Conservation (phyloP, 2,797 vertebrate genomes). For the Avahi laniger region DNA sequence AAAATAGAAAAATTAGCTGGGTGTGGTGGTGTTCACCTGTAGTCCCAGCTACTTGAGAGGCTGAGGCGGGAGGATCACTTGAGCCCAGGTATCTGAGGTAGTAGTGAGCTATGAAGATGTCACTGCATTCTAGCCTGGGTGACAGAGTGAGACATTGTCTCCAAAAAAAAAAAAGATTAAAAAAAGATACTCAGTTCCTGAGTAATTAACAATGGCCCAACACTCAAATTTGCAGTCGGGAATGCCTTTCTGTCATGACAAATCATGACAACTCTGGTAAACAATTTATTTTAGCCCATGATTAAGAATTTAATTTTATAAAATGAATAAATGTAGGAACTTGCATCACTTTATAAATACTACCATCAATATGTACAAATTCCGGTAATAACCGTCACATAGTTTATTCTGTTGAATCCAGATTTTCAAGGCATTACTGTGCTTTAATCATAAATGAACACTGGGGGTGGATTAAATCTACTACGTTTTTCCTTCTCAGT, state of each 20-base stretch:
- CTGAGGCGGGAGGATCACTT: not conserved
- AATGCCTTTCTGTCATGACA: not conserved
- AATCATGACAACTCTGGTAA: not conserved
- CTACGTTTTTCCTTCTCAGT: conserved; percentile 36
- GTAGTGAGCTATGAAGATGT: not conserved
- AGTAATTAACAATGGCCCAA: not conserved
- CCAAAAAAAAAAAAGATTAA: not conserved
- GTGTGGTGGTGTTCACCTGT: not conserved
- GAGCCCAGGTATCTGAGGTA: not conserved
- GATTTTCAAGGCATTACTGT: not conserved
- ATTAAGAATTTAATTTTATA: not conserved
- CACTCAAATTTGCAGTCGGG: not conserved
- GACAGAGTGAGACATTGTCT: not conserved
- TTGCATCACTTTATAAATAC: not conserved
- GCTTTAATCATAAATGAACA: conserved; percentile 64
- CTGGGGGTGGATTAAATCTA: not conserved
- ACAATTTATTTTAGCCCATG: not conserved
- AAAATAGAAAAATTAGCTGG: not conserved
- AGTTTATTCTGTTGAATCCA: not conserved
- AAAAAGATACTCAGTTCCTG: not conserved
- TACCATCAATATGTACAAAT: not conserved
- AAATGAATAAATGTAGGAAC: not conserved
- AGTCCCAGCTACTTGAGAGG: not conserved
- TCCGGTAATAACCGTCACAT: not conserved
- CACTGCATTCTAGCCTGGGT: not conserved